phyloP scores from a whole-genome alignment of 2,888 invertebrate species.

The Zygothrica quintamaculata region DNA sequence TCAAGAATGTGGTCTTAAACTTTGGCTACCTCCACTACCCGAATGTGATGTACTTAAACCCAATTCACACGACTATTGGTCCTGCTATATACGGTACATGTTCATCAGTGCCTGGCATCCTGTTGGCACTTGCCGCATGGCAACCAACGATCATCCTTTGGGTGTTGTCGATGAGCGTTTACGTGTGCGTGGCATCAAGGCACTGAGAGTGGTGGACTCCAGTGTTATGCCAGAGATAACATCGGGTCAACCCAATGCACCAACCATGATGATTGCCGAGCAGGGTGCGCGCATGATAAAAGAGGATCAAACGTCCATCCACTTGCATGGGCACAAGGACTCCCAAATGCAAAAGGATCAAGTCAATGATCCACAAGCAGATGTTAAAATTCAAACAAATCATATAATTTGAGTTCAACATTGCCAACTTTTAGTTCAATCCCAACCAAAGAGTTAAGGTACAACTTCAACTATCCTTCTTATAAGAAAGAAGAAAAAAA shows the following conservation, averaged over 20 bases:
- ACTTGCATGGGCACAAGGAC: no score
- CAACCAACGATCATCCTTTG: conserved; percentile 83
- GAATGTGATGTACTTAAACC: conserved; percentile 68
- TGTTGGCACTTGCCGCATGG: conserved; percentile 90
- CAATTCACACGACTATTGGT: conserved; percentile 85
- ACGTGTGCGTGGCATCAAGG: conserved; percentile 86
- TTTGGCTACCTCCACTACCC: conserved; percentile 69
- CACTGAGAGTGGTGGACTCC: conserved; percentile 92
- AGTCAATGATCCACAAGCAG: background rate
- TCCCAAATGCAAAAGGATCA: background rate
- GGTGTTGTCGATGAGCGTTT: conserved; percentile 86
- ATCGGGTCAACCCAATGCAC: conserved; percentile 93
- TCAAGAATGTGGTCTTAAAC: conserved; percentile 76
- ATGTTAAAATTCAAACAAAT: no score
- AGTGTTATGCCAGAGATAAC: conserved; percentile 92
- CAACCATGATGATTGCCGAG: conserved; percentile 94
- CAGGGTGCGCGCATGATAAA: conserved; percentile 87
- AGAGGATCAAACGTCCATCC: conserved; percentile 62
- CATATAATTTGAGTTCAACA: no score
- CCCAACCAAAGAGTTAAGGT: no score
- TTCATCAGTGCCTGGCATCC: conserved; percentile 88
- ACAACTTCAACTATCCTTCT: no score
- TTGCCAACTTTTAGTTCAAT: no score
- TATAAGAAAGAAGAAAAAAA: background rate
- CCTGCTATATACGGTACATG: conserved; percentile 86